Evolutionary conservation across 2,888 invertebrate genomes (phyloP).

Genomic region (Metacarcinus magister): DNA sequence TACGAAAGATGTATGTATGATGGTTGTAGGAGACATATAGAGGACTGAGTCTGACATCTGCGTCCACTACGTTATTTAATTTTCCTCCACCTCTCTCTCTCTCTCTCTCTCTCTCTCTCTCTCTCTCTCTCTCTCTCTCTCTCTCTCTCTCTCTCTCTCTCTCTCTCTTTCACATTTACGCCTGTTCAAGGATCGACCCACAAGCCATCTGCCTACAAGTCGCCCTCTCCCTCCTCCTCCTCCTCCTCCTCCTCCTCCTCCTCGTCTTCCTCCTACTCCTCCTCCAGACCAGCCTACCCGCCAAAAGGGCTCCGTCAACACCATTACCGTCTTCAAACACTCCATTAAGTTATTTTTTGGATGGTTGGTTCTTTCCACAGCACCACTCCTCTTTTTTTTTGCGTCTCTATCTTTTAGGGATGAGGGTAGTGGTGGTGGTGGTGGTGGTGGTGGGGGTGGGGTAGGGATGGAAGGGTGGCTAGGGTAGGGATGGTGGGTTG

Average conservation of each 20-base stretch:
- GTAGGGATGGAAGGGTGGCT: neutral
- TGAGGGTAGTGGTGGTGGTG: no score
- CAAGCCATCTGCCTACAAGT: neutral
- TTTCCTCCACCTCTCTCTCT: neutral
- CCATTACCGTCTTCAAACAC: constrained; percentile 45
- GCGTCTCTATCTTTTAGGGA: neutral
- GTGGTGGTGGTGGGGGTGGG: neutral
- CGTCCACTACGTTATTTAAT: neutral
- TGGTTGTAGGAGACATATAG: constrained; percentile 1
- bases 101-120: constrained; percentile 31
- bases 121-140: constrained; percentile 26
- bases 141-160: constrained; percentile 26
- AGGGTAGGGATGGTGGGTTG: neutral
- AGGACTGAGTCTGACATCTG: neutral
- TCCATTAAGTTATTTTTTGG: constrained; percentile 26
- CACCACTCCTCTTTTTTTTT: neutral
- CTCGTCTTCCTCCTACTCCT: neutral
- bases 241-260: constrained; percentile 7
- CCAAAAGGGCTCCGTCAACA: constrained; percentile 22
- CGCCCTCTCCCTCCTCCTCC: neutral
- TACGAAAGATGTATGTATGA: neutral
- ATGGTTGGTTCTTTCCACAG: constrained; percentile 33
- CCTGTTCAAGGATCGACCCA: neutral
- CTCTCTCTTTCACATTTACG: neutral
- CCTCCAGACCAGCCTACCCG: constrained; percentile 3